Conservation (phyloP, 2,113 vertebrate species). For the Ceratotherium simum region DNA sequence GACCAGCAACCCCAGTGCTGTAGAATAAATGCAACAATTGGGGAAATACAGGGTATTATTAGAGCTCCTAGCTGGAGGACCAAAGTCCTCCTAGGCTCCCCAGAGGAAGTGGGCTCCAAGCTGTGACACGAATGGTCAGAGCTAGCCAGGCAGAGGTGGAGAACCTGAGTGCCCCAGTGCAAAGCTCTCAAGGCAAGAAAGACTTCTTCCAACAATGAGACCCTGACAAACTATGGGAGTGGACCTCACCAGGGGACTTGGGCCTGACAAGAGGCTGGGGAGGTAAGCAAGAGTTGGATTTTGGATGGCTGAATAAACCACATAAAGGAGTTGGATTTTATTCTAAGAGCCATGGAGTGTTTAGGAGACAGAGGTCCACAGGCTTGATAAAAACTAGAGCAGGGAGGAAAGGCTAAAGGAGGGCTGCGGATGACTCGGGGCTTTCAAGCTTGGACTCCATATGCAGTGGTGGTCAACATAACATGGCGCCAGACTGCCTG, state of each 20-base stretch:
- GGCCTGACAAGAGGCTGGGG: not conserved
- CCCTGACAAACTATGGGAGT: not conserved
- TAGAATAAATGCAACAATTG: not conserved
- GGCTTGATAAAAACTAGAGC: not conserved
- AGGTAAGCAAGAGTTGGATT: not conserved
- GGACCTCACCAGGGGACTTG: not conserved
- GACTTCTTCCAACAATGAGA: not conserved
- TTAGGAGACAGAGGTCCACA: not conserved
- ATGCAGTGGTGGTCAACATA: not conserved
- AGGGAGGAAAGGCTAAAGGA: not conserved
- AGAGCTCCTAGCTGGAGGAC: not conserved
- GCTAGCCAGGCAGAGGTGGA: not conserved
- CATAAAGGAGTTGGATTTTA: not conserved
- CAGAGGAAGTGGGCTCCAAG: not conserved
- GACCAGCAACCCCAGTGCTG: not conserved
- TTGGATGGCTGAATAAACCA: not conserved
- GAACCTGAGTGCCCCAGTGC: not conserved
- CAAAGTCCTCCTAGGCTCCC: not conserved
- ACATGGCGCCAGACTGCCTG: not conserved
- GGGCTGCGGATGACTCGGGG: not conserved
- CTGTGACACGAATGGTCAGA: not conserved
- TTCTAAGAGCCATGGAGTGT: not conserved
- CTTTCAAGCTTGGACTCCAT: not conserved
- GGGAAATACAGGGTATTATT: not conserved
- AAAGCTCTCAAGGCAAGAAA: not conserved